Conservation (phyloP, 2,888 invertebrate genomes). For the Volucella bombylans region DNA sequence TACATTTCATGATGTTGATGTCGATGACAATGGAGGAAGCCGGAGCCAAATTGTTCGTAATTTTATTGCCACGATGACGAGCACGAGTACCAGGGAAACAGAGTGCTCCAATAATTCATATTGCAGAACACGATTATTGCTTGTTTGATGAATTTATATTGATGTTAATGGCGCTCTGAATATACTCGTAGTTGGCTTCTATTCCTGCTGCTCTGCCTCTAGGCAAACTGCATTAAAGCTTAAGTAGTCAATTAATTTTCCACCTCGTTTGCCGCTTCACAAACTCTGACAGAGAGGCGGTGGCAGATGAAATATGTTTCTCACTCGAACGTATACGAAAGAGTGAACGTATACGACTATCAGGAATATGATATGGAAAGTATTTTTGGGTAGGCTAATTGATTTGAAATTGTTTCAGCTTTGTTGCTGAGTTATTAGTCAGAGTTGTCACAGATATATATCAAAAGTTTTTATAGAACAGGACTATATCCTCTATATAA, state of each 20-base stretch:
- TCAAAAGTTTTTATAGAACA: too few relatives aligned
- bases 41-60: constrained; percentile 57
- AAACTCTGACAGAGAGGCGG: background rate
- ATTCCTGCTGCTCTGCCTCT: background rate
- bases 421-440: too few relatives aligned
- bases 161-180: constrained; percentile 31
- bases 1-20: constrained; percentile 28
- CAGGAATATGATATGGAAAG: background rate
- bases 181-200: background rate
- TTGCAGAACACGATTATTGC: constrained; percentile 40
- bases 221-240: constrained; percentile 24
- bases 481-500: too few relatives aligned
- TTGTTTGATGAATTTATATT: constrained; percentile 63
- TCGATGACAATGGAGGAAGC: constrained; percentile 48
- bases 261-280: background rate
- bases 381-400: background rate
- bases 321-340: background rate
- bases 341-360: background rate
- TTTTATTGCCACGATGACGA: constrained; percentile 36
- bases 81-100: constrained; percentile 1
- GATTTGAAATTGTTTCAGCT: background rate
- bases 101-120: constrained; percentile 36
- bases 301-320: background rate
- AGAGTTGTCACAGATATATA: too few relatives aligned
- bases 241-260: constrained; percentile 51